Percentiles rank a stretch among this genome's conserved stretches.
These are phyloP conservation scores for Macrosoma leucophasiata DNA, from an alignment of 2,888 invertebrate species.

Conservation along the genomic window DNA sequence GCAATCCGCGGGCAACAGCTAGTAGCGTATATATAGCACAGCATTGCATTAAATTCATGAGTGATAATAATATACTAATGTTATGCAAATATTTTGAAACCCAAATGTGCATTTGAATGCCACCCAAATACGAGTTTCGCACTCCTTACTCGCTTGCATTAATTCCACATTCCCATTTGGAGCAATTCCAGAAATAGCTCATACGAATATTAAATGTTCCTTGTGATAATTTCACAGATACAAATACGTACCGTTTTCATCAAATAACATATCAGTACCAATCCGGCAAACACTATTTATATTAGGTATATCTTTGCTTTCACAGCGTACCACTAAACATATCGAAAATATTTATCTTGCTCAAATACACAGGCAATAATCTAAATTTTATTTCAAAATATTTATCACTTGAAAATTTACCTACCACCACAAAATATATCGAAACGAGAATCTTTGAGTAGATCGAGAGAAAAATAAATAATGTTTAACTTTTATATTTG, in stretches of 20 bases:
- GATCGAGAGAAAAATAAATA: not conserved
- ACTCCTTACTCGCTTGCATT: constrained; percentile 21
- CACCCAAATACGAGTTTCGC: constrained; percentile 14
- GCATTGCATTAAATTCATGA: no score
- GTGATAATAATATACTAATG: no score
- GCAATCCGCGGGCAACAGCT: no score
- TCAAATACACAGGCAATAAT: constrained; percentile 54
- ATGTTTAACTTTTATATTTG: constrained; percentile 1
- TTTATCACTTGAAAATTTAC: constrained; percentile 20
- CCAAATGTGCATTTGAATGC: no score
- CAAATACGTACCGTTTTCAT: constrained; percentile 11
- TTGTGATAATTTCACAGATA: constrained; percentile 24
- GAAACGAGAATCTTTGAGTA: constrained; percentile 1
- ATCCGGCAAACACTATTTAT: constrained; percentile 53
- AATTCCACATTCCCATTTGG: constrained; percentile 10
- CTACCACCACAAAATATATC: constrained; percentile 14
- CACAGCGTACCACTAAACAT: constrained; percentile 64
- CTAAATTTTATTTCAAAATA: constrained; percentile 19
- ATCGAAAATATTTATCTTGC: constrained; percentile 63
- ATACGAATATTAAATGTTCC: not conserved
- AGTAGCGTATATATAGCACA: no score
- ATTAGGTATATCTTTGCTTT: constrained; percentile 46
- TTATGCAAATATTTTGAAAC: no score
- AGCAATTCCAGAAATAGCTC: not conserved
- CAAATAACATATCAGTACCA: constrained; percentile 27